Evolutionary conservation across 2,797 vertebrate species (phyloP), one percentile per base, ranked within the genome.

Genomic region (Ctenochaetus hawaiiensis): DNA sequence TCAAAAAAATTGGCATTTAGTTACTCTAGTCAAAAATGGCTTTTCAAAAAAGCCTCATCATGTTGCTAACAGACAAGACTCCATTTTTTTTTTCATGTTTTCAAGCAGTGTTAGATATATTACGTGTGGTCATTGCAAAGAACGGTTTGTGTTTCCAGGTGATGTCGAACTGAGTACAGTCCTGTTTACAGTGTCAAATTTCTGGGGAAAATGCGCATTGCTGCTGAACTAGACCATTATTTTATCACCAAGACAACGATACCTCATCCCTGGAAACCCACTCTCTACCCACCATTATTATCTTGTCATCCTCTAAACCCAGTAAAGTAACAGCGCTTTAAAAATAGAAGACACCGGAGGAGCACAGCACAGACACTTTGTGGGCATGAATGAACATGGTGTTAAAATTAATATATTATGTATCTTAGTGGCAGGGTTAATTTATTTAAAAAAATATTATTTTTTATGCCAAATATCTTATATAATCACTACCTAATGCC

Each of bases 211-310:
- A 23, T 30, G 43, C 44, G 22, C 4, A 26, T 41, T 20, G 30
- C 71, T 75, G 85, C 80, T 77, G 81, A 87, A 79, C 54, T 26
- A 65, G 54, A 86, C 82, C 51, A 72, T 81, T 74, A 85, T 88
- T 91, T 90, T 84, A 85, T 83, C 86, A 83, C 78, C 75, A 58
- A 78, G 82, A 87, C 81, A 87, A 86, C 82, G 70, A 71, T 80
- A 85, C 56, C 69, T 74, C 64, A 75, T 89, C 78, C 75, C 78
- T 81, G 70, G 62, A 87, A 86, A 86, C 76, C 71, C 81, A 45
- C 53, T 43, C 79, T 86, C 84, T 84, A 75, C 72, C 72, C 67
- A 79, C 83, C 75, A 78, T 88, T 91, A 92, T 90, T 90, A 90
- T 83, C 84, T 82, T 87, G 88, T 93, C 89, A 85, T 82, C 72